Base-by-base conservation (phyloP, 2,888 invertebrate genomes). In the Baronia brevicornis region DNA sequence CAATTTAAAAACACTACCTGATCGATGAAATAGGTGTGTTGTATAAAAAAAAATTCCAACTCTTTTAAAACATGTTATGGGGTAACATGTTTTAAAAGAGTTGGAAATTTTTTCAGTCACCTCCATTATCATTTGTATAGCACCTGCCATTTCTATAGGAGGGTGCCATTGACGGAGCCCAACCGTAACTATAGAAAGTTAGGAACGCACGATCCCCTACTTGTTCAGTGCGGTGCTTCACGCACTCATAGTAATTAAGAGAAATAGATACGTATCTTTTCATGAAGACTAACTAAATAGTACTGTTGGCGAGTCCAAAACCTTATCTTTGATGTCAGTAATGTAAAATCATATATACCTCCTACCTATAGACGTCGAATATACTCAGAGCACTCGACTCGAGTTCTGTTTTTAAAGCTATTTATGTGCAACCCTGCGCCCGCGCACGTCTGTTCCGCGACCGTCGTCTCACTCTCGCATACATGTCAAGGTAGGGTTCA, bases 401-500 rank as follows among this genome's bases (percentile, higher is more conserved):
- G 53, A 58, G 54, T 65, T 48, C 51, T 53, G 59, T 60, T 62
- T 69, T 64, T 62, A 62, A 69, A 71, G 79, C 67, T 82, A 82
- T 80, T 82, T 82, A 58, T 65, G 80, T 71, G 66, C 72, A 80
- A 69, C 73, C 72, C 77, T 75, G 75, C 64, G 62, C 57, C 51
- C 56, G 54, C 62, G 66, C 68, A 67, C 64, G 62, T 66, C 72
- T 59, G 71, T 69, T 71, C 74, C 72, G 69, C 65, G 54, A 64
- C 58, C 53, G 60, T 60, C 57, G 57, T 71, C 69, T 67, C 75
- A 58, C 66, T 73, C 74, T 53, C 68, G 65, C 80, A 80, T 77
- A 56, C 82, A 71, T 80, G 82, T 82, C 82, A 82, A 82, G 82
- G 82, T 82, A 79, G 82, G 72, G 82, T 82, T 82, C 82, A 82